phyloP scores from a whole-genome alignment of 2,888 invertebrate genomes.

The Trissolcus brochymenae region DNA sequence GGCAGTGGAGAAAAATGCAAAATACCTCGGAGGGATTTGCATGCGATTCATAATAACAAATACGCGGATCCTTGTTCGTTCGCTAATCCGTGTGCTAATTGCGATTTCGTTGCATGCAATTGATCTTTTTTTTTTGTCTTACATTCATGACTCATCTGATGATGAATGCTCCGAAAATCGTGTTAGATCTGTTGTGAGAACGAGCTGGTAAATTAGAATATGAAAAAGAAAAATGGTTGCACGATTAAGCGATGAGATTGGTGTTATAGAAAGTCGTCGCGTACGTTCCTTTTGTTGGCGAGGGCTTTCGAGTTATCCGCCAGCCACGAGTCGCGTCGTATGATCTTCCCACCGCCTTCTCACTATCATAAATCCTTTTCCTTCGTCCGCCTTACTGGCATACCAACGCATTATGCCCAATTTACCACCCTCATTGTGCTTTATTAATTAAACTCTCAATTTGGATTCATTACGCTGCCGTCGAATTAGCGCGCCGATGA shows the following conservation, averaged over 20 bases:
- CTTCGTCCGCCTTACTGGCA: slow-evolving; percentile 51
- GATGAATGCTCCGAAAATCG: no score
- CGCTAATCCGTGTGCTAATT: neutral
- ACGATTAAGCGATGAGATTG: slow-evolving; percentile 38
- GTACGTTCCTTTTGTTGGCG: slow-evolving; percentile 31
- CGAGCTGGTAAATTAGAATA: neutral
- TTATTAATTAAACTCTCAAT: slow-evolving; percentile 73
- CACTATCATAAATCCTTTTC: slow-evolving; percentile 55
- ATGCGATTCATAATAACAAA: slow-evolving; percentile 22
- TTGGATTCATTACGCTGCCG: slow-evolving; percentile 67
- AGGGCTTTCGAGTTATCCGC: slow-evolving; percentile 25
- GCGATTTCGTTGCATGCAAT: neutral
- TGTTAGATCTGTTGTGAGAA: neutral
- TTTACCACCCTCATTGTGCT: slow-evolving; percentile 69
- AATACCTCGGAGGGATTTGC: slow-evolving; percentile 4
- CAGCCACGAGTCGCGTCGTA: slow-evolving; percentile 43
- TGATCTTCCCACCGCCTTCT: slow-evolving; percentile 57
- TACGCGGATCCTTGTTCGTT: neutral
- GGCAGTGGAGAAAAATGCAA: slow-evolving; percentile 19
- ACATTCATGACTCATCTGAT: no score
- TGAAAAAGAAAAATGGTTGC: neutral
- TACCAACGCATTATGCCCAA: slow-evolving; percentile 69
- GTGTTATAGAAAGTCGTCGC: slow-evolving; percentile 27
- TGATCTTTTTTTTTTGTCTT: no score
- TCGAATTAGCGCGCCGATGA: slow-evolving; percentile 60